Evolutionary conservation across 2,797 vertebrate genomes (phyloP).

Genomic region (Hyperoplus immaculatus): DNA sequence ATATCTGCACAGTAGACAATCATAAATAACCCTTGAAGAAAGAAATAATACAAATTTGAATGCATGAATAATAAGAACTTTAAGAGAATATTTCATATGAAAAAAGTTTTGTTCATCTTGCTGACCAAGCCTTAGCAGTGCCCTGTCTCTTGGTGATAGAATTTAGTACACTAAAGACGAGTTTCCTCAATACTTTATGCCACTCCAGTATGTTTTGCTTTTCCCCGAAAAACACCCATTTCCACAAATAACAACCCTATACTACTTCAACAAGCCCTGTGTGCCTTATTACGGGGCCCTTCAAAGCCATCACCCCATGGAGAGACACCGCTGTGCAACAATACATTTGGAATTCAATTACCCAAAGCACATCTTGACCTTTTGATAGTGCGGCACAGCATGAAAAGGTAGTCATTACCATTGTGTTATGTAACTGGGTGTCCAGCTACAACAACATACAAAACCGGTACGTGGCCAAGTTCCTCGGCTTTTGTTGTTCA

Average conservation of each 20-base stretch:
- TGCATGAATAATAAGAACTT: constrained; percentile 44
- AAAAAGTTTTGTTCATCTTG: constrained; percentile 28
- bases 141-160: neutral
- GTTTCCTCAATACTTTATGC: constrained; percentile 54
- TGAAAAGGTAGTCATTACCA: constrained; percentile 30
- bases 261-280: constrained; percentile 35
- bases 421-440: constrained; percentile 30
- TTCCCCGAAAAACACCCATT: neutral
- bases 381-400: constrained; percentile 31
- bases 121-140: constrained; percentile 34
- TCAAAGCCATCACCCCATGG: constrained; percentile 50
- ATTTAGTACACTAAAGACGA: constrained; percentile 36
- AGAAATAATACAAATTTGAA: constrained; percentile 34
- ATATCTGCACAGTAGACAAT: constrained; percentile 12
- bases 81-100: constrained; percentile 5
- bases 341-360: constrained; percentile 68
- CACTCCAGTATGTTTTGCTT: constrained; percentile 27
- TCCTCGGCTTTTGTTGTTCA: neutral
- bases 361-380: constrained; percentile 62
- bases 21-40: constrained; percentile 28
- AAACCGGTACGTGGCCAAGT: neutral
- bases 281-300: constrained; percentile 53
- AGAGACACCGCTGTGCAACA: constrained; percentile 49
- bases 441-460: constrained; percentile 5
- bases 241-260: constrained; percentile 47